Base-by-base conservation (phyloP, 2,113 vertebrate genomes). In the Rousettus leschenaultii region DNA sequence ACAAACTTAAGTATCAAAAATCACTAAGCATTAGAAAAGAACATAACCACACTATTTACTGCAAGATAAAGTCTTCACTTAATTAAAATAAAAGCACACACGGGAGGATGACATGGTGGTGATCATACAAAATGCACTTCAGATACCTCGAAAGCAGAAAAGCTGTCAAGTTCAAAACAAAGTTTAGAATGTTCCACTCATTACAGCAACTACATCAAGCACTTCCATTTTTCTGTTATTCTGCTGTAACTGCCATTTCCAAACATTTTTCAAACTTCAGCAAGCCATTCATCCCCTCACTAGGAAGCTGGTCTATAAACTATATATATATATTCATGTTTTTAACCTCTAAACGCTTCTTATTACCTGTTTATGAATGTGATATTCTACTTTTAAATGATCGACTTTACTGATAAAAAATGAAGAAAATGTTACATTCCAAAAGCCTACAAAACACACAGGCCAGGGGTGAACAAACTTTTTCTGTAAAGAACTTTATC, bases 71-170 rank as follows among this genome's bases (percentile, higher is more conserved):
- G n/a, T 65, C 57, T 91, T 92, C 61, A 35, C 30, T 89, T 33
- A 65, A 87, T 84, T 92, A 93, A 95, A 95, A 86, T 84, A 68
- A 85, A 96, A 92, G 53, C 74, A 87, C 61, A 96, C 45, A 59
- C 65, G 45, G 78, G 68, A 91, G n/a, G 22, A 38, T 35, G 12
- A 95, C 86, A 96, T 45, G 57, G 45, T 86, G 19, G 85, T 45
- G 45, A 86, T 61, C 38, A 80, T 51, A 86, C 7, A 93, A 97
- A 92, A 94, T 40, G 19, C 45, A 92, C 48, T 24, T 78, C 38
- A 95, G 75, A 91, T 77, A 66, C 40, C 55, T 89, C 66, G 48
- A 89, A 97, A 94, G 88, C 3, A 89, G 51, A 93, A 40, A 95
- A 89, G 30, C 11, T 94, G 38, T 84, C 82, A 94, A 91, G 91